Percentiles rank a stretch among this genome's conserved stretches.
These are phyloP conservation scores for Clytia hemisphaerica DNA, from an alignment of 30 jellyfish, hydroid and myxozoan species.

Conservation along the genomic window DNA sequence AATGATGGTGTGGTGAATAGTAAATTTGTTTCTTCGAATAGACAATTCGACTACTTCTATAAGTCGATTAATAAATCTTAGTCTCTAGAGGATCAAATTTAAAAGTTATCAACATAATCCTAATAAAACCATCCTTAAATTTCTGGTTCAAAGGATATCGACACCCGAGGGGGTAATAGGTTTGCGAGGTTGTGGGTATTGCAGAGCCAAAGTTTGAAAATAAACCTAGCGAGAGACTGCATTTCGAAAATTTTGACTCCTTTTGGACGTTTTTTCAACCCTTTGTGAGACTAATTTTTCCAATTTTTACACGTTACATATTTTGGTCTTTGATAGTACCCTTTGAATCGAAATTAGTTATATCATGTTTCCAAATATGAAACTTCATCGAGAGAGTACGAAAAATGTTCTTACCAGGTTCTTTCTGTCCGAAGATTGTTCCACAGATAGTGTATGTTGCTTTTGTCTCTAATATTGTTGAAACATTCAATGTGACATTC, in stretches of 20 bases:
- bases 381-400: background rate
- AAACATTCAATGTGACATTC: constrained; percentile 46
- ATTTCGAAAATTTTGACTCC: too few species aligned
- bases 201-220: too few species aligned
- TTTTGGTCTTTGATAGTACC: background rate
- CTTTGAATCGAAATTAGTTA: background rate
- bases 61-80: background rate
- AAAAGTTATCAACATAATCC: background rate
- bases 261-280: too few species aligned
- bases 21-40: background rate
- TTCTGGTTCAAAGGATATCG: too few species aligned
- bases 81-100: background rate
- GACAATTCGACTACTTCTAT: background rate
- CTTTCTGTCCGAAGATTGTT: constrained; percentile 64
- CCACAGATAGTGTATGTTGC: constrained; percentile 85
- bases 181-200: too few species aligned
- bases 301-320: background rate
- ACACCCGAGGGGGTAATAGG: too few species aligned
- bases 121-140: background rate
- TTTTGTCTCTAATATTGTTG: constrained; percentile 57
- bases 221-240: too few species aligned
- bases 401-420: constrained; percentile 68
- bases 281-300: too few species aligned
- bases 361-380: background rate
- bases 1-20: background rate